phyloP scores from a whole-genome alignment of 1,140 invertebrate genomes.

The Calephelis nemesis region DNA sequence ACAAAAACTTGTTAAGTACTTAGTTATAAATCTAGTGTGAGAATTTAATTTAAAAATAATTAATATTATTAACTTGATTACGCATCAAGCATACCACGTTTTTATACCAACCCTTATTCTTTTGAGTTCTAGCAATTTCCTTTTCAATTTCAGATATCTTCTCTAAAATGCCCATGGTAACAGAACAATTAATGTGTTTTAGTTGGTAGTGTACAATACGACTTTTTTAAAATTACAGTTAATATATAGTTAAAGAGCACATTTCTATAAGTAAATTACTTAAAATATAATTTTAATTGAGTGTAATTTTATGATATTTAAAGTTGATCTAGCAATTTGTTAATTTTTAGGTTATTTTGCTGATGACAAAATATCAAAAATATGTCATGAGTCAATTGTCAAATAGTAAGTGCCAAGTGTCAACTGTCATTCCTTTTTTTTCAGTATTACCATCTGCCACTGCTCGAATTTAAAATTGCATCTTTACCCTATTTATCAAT shows the following conservation, averaged over 20 bases:
- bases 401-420: not conserved
- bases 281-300: not conserved
- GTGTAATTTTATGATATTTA: not conserved
- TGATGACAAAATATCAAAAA: conserved; percentile 2
- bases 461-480: not conserved
- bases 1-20: no score
- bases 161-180: conserved; percentile 95
- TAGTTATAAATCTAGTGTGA: no score
- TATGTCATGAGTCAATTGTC: not conserved
- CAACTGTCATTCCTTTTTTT: not conserved
- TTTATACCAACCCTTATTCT: conserved; percentile 95
- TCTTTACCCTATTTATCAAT: no score
- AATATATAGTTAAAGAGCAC: not conserved
- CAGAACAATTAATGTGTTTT: not conserved
- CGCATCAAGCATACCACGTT: not conserved
- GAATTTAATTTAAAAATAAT: no score
- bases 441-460: not conserved
- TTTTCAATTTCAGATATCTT: conserved; percentile 99
- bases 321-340: not conserved
- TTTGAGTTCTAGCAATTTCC: conserved; percentile 99
- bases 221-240: not conserved
- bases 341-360: not conserved
- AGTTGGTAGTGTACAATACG: not conserved
- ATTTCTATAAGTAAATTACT: not conserved
- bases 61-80: no score